Evolutionary conservation across 2,113 vertebrate genomes (phyloP), one percentile per base, ranked within the genome.

Genomic region (Neolamprologus fasciatus): DNA sequence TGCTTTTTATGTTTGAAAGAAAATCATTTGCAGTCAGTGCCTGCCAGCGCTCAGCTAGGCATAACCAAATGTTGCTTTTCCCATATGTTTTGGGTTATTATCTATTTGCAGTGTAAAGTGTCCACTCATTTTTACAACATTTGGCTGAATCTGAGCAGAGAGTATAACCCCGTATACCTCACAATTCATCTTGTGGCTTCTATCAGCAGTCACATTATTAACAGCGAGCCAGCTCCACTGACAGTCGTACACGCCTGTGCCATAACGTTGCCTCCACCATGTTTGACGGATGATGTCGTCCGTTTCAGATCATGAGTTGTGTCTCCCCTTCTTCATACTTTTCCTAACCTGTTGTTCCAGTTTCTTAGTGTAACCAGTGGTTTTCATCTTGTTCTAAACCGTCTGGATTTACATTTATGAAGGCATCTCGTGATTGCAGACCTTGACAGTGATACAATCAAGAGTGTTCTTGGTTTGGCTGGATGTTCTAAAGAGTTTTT

Each of bases 111-210:
- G 31, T 12, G 61, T 66, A 2, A 63, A 35, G 16, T 0, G 1
- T 66, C 10, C 17, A 21, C 12, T 21, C 63, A 0, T 37, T 40
- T 21, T 68, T 40, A 8, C 63, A 66, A 2, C 17, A 66, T 35
- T 12, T 66, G 31, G 31, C 9, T 68, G 11, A 40, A 8, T 40
- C 63, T 40, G 63, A 68, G 63, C 19, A 68, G 33, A 13, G 63
- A 68, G 1, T 68, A 23, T 37, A 40, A 40, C n/a, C 7, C 35
- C 0, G 7, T 40, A 63, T n/a, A n/a, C 31, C 14, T 63, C 58
- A 33, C 31, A 66, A 12, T 66, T 66, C 6, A 66, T 66, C 61
- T 0, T 0, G 9, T 5, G 31, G 6, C 61, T 35, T 11, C 61
- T n/a, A 68, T 40, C 63, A 68, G 6, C 31, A 68, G 63, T 14